Conservation (phyloP, 2,113 vertebrate species). For the Ceyx cyanopectus region DNA sequence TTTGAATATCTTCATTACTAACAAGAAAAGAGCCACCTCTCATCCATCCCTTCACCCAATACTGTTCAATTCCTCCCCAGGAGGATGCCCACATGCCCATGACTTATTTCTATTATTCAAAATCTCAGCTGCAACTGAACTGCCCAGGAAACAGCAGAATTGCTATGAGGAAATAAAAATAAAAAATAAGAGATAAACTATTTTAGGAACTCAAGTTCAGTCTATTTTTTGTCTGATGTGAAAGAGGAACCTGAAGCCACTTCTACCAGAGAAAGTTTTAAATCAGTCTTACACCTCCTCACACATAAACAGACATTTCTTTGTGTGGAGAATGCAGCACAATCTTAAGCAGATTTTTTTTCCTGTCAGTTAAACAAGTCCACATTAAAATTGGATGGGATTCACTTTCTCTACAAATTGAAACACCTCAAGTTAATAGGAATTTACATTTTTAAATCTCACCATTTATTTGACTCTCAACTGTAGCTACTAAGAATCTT, state of each 20-base stretch:
- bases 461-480: not conserved
- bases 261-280: not conserved
- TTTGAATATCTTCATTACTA: not conserved
- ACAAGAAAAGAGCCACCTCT: not conserved
- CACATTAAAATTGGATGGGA: not conserved
- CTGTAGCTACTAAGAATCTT: not conserved
- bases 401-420: not conserved
- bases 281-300: not conserved
- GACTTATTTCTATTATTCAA: not conserved
- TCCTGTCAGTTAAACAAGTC: not conserved
- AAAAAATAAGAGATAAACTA: not conserved
- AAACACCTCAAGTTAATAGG: not conserved
- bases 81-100: not conserved
- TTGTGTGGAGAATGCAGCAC: not conserved
- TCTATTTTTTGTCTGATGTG: not conserved
- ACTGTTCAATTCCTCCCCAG: not conserved
- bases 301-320: accelerated
- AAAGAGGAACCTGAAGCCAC: not conserved
- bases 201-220: not conserved
- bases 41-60: not conserved
- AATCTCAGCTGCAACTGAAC: not conserved
- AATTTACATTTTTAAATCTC: not conserved
- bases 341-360: not conserved
- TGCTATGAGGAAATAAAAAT: not conserved
- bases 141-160: not conserved